phyloP scores from a whole-genome alignment of 1,140 invertebrate genomes.

The Drosophila ohnishii region DNA sequence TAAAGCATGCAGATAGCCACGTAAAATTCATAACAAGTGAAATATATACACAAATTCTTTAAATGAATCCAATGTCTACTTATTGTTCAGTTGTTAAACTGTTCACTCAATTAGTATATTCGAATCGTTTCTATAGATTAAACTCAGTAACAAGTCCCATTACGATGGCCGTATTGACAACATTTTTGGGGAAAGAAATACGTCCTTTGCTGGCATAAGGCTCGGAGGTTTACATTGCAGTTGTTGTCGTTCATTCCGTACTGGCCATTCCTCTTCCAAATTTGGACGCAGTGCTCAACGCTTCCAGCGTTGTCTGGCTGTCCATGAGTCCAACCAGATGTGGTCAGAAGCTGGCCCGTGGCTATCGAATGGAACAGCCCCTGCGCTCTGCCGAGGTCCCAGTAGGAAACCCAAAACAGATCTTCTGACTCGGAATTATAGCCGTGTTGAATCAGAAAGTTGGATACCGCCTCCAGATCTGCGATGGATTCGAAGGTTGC shows the following conservation, averaged over 20 bases:
- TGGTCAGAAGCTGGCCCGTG: neutral
- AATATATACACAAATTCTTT: no score
- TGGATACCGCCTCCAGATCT: neutral
- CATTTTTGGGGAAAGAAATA: slow-evolving; percentile 3
- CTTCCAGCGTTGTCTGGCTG: neutral
- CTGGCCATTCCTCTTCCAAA: neutral
- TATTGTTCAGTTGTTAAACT: no score
- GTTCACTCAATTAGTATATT: no score
- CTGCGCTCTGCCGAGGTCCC: neutral
- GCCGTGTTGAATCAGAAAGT: neutral
- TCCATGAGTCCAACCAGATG: neutral
- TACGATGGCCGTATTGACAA: no score
- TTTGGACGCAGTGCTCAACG: slow-evolving; percentile 2
- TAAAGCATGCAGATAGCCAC: no score
- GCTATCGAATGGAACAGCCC: neutral
- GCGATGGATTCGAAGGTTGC: neutral
- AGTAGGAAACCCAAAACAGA: slow-evolving; percentile 6
- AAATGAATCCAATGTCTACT: no score
- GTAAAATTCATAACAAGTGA: no score
- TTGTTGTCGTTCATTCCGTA: slow-evolving; percentile 8
- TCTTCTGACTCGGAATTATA: neutral
- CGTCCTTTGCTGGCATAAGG: neutral
- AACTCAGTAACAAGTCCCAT: no score
- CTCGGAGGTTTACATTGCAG: neutral
- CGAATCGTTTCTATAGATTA: no score